Conservation (phyloP, 2,797 vertebrate genomes). For the Gymnothorax javanicus region DNA sequence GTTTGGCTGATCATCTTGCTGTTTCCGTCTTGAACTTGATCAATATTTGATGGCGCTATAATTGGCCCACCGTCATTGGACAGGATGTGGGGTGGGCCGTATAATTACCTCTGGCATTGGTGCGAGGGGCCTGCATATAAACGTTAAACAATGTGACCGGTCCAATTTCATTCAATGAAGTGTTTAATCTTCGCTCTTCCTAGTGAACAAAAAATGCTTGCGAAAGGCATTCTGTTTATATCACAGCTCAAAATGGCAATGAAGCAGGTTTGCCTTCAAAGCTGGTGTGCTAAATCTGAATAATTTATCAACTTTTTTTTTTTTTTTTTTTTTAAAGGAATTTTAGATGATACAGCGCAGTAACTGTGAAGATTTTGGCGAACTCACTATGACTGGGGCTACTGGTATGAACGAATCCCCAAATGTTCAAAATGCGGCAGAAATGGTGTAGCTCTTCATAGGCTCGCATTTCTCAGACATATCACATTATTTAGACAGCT, state of each 20-base stretch:
- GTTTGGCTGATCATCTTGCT: neutral
- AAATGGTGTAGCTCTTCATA: neutral
- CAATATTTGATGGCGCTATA: neutral
- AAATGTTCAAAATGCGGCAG: neutral
- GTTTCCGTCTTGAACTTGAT: neutral
- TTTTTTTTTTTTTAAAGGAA: neutral
- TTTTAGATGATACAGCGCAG: neutral
- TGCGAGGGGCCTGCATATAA: too few species aligned
- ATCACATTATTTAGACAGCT: neutral
- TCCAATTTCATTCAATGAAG: neutral
- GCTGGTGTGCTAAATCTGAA: neutral
- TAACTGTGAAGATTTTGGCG: neutral
- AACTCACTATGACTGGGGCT: neutral
- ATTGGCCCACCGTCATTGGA: neutral
- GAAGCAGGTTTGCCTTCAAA: neutral
- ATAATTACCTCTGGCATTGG: neutral
- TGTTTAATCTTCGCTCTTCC: neutral
- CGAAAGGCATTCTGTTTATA: neutral
- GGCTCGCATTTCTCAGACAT: neutral
- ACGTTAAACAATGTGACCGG: neutral
- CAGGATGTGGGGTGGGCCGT: neutral
- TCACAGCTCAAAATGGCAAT: neutral
- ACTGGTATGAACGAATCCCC: neutral
- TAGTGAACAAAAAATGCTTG: neutral
- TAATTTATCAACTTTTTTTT: neutral